Conservation (phyloP, 2,888 invertebrate species). For the Falcaria lacertinaria region DNA sequence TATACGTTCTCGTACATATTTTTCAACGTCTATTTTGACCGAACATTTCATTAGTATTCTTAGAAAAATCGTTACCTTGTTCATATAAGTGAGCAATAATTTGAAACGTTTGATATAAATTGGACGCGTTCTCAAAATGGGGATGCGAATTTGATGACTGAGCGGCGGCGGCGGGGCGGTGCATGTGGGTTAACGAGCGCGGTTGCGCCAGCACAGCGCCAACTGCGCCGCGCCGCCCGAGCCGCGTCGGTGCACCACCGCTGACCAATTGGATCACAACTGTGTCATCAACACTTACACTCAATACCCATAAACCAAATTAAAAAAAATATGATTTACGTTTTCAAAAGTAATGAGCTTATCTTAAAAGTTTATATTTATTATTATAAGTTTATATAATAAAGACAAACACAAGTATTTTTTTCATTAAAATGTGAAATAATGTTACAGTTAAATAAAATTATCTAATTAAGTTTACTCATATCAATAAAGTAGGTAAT, state of each 20-base stretch:
- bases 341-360: background rate
- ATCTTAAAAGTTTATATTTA: no score
- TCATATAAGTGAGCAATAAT: background rate
- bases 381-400: no score
- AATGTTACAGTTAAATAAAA: no score
- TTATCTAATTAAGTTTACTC: no score
- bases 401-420: no score
- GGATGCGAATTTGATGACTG: conserved; percentile 40
- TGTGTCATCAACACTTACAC: conserved; percentile 31
- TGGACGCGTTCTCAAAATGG: conserved; percentile 5
- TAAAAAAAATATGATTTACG: no score
- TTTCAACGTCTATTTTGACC: no score
- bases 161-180: conserved; percentile 25
- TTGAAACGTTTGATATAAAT: background rate
- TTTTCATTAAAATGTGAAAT: no score
- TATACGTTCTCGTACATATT: no score
- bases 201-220: conserved; percentile 40
- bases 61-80: no score
- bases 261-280: conserved; percentile 35
- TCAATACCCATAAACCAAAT: conserved; percentile 15
- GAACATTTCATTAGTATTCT: no score
- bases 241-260: conserved; percentile 7
- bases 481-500: no score
- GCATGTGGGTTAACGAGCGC: conserved; percentile 72
- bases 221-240: conserved; percentile 20